Percentiles rank a stretch among this genome's conserved stretches.
phyloP scores from a whole-genome alignment of 2,797 vertebrate species.

The Agapornis canus region DNA sequence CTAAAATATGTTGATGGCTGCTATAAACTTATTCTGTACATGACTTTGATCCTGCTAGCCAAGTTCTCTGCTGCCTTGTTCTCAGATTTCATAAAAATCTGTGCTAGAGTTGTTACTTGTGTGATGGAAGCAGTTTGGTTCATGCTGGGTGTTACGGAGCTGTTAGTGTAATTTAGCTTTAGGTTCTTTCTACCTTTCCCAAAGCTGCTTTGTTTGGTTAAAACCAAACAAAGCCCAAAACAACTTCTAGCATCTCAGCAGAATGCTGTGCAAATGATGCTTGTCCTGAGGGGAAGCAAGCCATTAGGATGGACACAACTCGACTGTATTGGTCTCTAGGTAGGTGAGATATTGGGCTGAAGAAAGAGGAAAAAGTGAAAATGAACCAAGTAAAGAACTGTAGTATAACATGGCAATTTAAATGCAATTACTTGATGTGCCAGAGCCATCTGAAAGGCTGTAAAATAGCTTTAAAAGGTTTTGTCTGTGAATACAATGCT shows the following conservation, averaged over 20 bases:
- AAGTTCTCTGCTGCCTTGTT: background rate
- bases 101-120: background rate
- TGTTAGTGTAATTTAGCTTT: background rate
- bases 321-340: background rate
- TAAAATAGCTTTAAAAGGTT: background rate
- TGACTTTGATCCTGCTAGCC: background rate
- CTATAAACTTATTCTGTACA: background rate
- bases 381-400: background rate
- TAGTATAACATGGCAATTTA: background rate
- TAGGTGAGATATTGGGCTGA: background rate
- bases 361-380: background rate
- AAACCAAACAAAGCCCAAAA: background rate
- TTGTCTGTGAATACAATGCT: background rate
- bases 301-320: background rate
- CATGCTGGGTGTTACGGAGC: background rate
- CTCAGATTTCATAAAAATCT: background rate
- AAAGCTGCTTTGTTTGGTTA: background rate
- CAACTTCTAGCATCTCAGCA: background rate
- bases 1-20: background rate
- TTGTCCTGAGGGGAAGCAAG: background rate
- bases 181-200: background rate
- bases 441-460: background rate
- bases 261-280: background rate
- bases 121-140: background rate
- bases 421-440: background rate